Conservation (phyloP, 2,888 invertebrate species). For the Cybosia mesomella region DNA sequence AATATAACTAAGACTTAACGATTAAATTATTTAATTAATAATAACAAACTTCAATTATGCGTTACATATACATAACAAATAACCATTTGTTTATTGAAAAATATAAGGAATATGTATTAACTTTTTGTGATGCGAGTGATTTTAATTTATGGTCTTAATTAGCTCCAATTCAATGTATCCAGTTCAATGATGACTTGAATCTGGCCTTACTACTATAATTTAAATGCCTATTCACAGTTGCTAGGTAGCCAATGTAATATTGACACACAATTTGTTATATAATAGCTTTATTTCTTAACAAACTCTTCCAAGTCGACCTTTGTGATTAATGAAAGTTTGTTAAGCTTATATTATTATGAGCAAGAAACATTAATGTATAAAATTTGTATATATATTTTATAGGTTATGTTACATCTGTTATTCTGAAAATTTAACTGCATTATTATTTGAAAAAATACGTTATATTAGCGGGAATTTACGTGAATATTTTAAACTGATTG, state of each 20-base stretch:
- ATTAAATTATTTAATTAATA: constrained; percentile 33
- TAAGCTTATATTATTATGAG: neutral
- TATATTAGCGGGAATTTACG: neutral
- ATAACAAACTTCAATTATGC: constrained; percentile 47
- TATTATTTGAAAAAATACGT: neutral
- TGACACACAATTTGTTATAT: neutral
- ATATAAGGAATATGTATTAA: neutral
- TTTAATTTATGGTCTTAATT: too few species aligned
- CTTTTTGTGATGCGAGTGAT: too few species aligned
- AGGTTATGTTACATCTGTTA: neutral
- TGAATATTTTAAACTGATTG: too few species aligned
- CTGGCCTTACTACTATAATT: neutral
- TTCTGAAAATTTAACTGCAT: constrained; percentile 7
- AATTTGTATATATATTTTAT: neutral
- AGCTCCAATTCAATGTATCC: neutral
- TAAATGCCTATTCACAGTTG: neutral
- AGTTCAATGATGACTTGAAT: neutral
- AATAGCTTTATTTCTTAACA: neutral
- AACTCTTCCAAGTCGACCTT: neutral
- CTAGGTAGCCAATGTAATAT: neutral
- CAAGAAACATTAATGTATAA: neutral
- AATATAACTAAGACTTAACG: constrained; percentile 40
- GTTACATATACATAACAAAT: constrained; percentile 7
- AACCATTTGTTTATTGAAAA: neutral
- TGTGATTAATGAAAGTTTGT: neutral